These are phyloP conservation scores for Ariolimax columbianus DNA, from an alignment of 2,888 invertebrate genomes.

Conservation along the genomic window DNA sequence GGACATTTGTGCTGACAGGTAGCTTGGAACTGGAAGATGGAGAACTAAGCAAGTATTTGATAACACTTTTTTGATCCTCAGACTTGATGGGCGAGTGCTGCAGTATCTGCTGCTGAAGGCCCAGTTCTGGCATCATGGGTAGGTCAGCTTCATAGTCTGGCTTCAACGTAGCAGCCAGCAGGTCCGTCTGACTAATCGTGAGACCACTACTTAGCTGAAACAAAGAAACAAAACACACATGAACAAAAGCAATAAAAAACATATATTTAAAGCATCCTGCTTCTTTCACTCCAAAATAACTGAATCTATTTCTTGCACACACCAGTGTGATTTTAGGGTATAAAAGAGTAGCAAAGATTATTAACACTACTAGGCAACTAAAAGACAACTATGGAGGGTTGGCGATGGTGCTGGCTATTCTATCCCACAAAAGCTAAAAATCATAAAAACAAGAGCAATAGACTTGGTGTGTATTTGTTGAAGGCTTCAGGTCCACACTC, in stretches of 20 bases:
- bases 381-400: too few species aligned
- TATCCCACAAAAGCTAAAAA: too few species aligned
- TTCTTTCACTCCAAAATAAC: too few species aligned
- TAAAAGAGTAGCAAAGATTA: too few species aligned
- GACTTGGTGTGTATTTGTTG: too few species aligned
- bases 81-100: conserved; percentile 27
- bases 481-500: too few species aligned
- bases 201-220: conserved; percentile 13
- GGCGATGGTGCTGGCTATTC: too few species aligned
- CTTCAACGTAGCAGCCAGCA: conserved; percentile 21
- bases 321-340: too few species aligned
- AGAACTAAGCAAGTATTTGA: conserved; percentile 71
- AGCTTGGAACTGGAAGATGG: conserved; percentile 65
- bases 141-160: conserved; percentile 5
- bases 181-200: neutral
- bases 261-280: too few species aligned
- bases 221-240: neutral
- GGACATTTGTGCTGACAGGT: conserved; percentile 59
- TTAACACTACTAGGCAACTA: too few species aligned
- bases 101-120: conserved; percentile 16
- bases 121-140: conserved; percentile 15
- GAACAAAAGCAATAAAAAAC: neutral
- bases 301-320: too few species aligned
- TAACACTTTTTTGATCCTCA: conserved; percentile 66
- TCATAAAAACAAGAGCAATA: too few species aligned